Base-by-base conservation (phyloP, 2,113 vertebrate genomes). In the Chiloscyllium plagiosum region DNA sequence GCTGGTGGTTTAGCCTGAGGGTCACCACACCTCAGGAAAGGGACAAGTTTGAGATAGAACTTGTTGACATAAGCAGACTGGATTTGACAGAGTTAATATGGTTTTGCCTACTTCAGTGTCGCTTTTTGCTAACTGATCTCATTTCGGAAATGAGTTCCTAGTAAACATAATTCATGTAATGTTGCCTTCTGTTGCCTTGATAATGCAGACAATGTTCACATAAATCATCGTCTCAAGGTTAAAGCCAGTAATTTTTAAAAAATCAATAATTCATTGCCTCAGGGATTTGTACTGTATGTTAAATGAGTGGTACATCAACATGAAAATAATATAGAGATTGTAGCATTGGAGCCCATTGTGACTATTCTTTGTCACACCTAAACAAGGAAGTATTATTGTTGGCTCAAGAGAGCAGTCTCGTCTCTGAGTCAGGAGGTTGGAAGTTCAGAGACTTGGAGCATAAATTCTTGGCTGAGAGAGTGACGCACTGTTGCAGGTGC, bases 201-300 rank as follows among this genome's bases (percentile, higher is more conserved):
- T 70, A 94, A 29, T n/a, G 37, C 50, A 94, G 61, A 50, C 93
- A 94, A 94, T 70, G 93, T 94, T 94, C 93, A 94, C 93, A 94
- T 94, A 94, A 94, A 94, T 94, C 93, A 70, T 47, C 37, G 47
- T 6, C 3, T 37, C 93, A 94, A 94, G 68, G 93, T 26, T 70
- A 26, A 47, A 65, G 56, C 26, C 87, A 65, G 29, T 52, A 61
- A 65, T 65, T 22, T 29, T 56, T 65, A 65, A 61, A n/a, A 90
- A 33, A 94, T 50, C 20, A 47, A 50, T 94, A 69, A 69, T 26
- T 94, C 66, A 94, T 50, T 69, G 17, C 37, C 93, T 50, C 37
- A 33, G 66, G 37, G 37, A 70, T 70, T 52, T 94, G 68, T 68
- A 72, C 42, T 47, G 20, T 70, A 24, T 24, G 42, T 70, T 69